phyloP scores from a whole-genome alignment of 2,888 invertebrate genomes.

The Dromius quadrimaculatus region DNA sequence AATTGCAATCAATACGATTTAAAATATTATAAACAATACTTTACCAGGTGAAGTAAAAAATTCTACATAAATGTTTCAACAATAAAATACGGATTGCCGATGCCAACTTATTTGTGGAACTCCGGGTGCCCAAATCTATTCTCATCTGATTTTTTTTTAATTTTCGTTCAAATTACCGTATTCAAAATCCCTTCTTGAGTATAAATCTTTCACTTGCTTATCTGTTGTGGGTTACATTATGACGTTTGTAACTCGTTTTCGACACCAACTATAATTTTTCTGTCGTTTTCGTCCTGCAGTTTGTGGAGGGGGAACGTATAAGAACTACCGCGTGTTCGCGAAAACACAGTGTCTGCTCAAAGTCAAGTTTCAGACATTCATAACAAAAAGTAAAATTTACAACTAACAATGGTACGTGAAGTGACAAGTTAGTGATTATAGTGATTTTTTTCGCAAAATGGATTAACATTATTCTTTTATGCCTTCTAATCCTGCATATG shows the following conservation, averaged over 20 bases:
- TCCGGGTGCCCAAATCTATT: too few relatives aligned
- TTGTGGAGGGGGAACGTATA: slow-evolving; percentile 43
- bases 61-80: too few relatives aligned
- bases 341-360: slow-evolving; percentile 42
- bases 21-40: too few relatives aligned
- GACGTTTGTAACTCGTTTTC: slow-evolving; percentile 29
- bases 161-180: too few relatives aligned
- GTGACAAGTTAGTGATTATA: not conserved
- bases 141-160: too few relatives aligned
- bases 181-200: too few relatives aligned
- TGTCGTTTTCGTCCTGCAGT: slow-evolving; percentile 39
- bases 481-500: too few relatives aligned
- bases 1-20: too few relatives aligned
- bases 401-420: slow-evolving; percentile 37
- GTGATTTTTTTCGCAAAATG: not conserved
- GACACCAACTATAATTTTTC: slow-evolving; percentile 50
- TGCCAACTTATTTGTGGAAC: too few relatives aligned
- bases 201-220: slow-evolving; percentile 19
- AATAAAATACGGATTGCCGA: too few relatives aligned
- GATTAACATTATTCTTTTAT: not conserved
- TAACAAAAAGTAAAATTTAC: slow-evolving; percentile 13
- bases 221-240: not conserved
- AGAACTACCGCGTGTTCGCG: slow-evolving; percentile 34
- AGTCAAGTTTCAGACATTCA: slow-evolving; percentile 35
- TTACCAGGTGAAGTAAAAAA: too few relatives aligned